A percentile compares a stretch with the other conserved stretches of the same genome.
Conservation (phyloP, 2,113 vertebrate genomes). For the Oenanthe oenanthe region DNA sequence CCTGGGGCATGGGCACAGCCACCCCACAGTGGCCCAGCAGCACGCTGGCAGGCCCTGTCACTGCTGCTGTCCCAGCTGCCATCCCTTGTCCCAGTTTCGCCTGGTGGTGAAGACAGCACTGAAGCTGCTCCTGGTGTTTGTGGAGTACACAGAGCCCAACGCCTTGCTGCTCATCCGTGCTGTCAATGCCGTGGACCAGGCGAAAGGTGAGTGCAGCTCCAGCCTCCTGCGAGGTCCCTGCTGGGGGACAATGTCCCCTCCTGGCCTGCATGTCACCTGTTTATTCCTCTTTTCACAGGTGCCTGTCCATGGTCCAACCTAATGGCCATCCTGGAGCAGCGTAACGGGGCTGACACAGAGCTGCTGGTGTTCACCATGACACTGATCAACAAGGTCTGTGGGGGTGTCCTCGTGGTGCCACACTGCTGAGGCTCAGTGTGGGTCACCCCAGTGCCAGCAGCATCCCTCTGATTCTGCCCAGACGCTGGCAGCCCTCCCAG, state of each 20-base stretch:
- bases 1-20: neutral
- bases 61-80: neutral
- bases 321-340: constrained; percentile 86
- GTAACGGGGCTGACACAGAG: constrained; percentile 85
- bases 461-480: constrained; percentile 42
- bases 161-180: constrained; percentile 85
- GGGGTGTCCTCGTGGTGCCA: accelerated
- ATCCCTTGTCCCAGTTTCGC: constrained; percentile 80
- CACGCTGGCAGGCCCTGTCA: neutral
- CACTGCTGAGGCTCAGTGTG: accelerated
- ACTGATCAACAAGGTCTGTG: constrained; percentile 91
- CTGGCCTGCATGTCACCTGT: accelerated
- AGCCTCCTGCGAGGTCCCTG: accelerated
- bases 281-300: constrained; percentile 34
- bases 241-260: neutral
- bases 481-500: constrained; percentile 88
- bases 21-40: neutral
- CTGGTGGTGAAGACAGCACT: constrained; percentile 92
- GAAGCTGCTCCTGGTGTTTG: constrained; percentile 96
- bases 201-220: constrained; percentile 76
- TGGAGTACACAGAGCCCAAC: constrained; percentile 91
- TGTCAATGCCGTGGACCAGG: constrained; percentile 80
- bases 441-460: neutral
- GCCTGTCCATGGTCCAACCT: constrained; percentile 84
- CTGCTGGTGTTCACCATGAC: constrained; percentile 90